These are phyloP conservation scores for Pongo abelii DNA, from an alignment of 2,113 vertebrate species.

Conservation along the genomic window DNA sequence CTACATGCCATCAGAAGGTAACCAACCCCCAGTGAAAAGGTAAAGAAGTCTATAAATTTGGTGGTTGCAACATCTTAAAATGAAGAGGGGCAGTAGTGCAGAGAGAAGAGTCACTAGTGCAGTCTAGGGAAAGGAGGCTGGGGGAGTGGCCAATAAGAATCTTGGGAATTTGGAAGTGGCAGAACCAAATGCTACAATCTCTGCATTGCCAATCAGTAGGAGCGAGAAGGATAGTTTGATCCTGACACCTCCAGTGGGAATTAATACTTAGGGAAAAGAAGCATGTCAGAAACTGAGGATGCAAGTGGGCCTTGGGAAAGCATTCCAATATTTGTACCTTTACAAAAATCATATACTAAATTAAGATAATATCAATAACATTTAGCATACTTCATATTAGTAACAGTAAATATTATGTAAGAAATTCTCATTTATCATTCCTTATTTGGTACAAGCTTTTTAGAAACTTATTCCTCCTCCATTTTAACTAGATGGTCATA, in stretches of 20 bases:
- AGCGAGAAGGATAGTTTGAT: background rate
- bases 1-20: background rate
- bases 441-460: background rate
- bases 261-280: background rate
- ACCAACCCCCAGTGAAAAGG: background rate
- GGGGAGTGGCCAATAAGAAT: background rate
- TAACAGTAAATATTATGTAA: background rate
- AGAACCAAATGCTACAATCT: background rate
- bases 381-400: background rate
- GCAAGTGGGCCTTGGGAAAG: no score
- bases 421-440: background rate
- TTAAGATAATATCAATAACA: background rate
- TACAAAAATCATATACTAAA: background rate
- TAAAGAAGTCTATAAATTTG: background rate
- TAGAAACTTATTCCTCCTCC: background rate
- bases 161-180: background rate
- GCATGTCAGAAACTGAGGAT: no score
- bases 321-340: background rate
- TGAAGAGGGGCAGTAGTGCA: accelerated
- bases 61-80: background rate
- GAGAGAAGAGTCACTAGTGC: no score
- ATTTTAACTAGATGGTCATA: background rate
- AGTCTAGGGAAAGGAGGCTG: background rate
- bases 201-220: accelerated
- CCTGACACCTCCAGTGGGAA: background rate